Base-by-base conservation (phyloP, 2,888 invertebrate species). In the Trichacis sp. region DNA sequence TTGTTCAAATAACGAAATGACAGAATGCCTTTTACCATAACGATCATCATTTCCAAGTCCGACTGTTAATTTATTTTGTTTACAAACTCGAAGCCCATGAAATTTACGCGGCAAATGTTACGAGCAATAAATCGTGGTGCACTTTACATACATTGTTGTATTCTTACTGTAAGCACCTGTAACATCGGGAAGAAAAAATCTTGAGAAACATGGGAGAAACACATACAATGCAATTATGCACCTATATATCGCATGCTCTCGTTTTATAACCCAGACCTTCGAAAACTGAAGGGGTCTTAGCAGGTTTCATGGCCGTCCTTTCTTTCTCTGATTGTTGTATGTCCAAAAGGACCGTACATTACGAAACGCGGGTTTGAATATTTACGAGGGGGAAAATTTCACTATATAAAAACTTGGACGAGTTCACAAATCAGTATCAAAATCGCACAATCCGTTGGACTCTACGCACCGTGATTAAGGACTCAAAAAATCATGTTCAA, bases 241-340 rank as follows among this genome's bases (percentile, higher is more conserved):
- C 24, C 3, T 8, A 8, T 8, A 24, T 24, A 24, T 24, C 8
- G 3, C 8, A 24, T 30, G 58, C 56, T 59, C 60, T 52, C 57
- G 52, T 52, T 64, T 61, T 57, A 62, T 70, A 73, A 73, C 71
- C 73, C 71, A 71, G 73, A 71, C 73, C 73, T 73, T 73, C 70
- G 65, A 38, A 56, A 52, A 56, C 45, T 61, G 56, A 59, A 59
- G 55, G 56, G 52, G 43, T 54, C 51, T 17, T n/a, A n/a, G 45
- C 50, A 3, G 3, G 3, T 8, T 53, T 60, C 58, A 62, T 49
- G 65, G 59, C 52, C 60, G 36, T 52, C 68, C 57, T 70, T 68
- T 67, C 64, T 62, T 64, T 66, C 69, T 67, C 46, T 42, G 50
- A 57, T 64, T 61, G 57, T 69, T 49, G 29, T 49, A 33, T 60